These are phyloP conservation scores for Lepeophtheirus nordmannii DNA, from an alignment of 2,888 invertebrate species.

Conservation along the genomic window DNA sequence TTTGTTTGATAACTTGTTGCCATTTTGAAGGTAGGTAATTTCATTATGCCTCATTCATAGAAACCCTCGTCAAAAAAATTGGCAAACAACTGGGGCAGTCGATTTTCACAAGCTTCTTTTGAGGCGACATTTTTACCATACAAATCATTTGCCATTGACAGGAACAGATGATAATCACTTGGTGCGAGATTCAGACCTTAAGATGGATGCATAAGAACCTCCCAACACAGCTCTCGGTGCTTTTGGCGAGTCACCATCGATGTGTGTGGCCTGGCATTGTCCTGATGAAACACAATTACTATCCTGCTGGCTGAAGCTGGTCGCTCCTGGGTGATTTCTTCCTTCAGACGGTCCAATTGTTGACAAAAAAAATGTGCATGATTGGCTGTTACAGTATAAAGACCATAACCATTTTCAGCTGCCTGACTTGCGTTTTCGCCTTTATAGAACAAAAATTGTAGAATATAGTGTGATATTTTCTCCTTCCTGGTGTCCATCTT, in stretches of 20 bases:
- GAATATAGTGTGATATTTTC: too few relatives aligned
- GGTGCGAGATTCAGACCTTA: background rate
- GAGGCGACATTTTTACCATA: background rate
- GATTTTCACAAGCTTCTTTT: background rate
- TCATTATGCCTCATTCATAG: background rate
- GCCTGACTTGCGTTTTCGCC: too few relatives aligned
- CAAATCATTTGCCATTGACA: background rate
- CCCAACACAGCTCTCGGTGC: background rate
- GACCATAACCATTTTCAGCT: too few relatives aligned
- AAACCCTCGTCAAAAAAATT: background rate
- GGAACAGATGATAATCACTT: background rate
- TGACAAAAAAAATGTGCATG: too few relatives aligned
- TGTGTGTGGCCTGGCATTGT: background rate
- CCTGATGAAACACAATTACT: background rate
- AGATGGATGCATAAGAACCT: background rate
- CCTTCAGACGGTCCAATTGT: too few relatives aligned
- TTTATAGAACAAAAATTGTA: too few relatives aligned
- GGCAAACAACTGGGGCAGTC: background rate
- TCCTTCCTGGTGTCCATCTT: too few relatives aligned
- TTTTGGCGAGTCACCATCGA: background rate
- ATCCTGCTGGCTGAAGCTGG: background rate
- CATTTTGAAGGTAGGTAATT: background rate
- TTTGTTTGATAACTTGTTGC: constrained; percentile 3
- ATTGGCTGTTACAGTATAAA: too few relatives aligned
- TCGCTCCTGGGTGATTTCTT: background rate